Evolutionary conservation across 1,140 invertebrate genomes (phyloP), one percentile per base, ranked within the genome.

Genomic region (Drosophila aff.): DNA sequence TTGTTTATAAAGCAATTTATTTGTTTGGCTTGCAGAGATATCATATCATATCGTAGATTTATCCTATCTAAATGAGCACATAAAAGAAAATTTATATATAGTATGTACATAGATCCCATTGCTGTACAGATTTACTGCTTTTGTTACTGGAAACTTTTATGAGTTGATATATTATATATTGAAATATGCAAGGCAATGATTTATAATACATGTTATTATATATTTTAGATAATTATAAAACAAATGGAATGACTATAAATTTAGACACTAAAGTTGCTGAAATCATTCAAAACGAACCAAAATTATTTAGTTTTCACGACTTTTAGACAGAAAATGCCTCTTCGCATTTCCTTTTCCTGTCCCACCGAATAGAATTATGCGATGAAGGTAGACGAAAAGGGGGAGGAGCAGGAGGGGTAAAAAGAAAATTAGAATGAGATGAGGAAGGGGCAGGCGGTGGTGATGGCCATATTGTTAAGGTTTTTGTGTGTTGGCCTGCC

Each of bases 401-500:
- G 26, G 31, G 16, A 8, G 21, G 46, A 3, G 31, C 16, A 13
- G 16, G 28, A 36, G 55, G 16, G 9, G 8, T 31, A 59, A 36
- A 59, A 43, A 43, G 26, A 28, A 28, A 41, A 63, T 23, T 52
- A 38, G n/a, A 23, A n/a, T 16, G 63, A 7, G 57, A n/a, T 3
- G 23, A n/a, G 15, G 36, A 18, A 23, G 3, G 10, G 43, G 49
- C 47, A 59, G 31, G 38, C 47, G 58, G 38, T 72, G 58, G 28
- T 74, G 18, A 47, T 74, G 18, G 47, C 67, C 36, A 73, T 59
- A 73, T 71, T 59, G 66, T 59, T 60, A 36, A 36, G 50, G 64
- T 26, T 57, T 71, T 66, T 66, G 50, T 26, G 52, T 23, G 23
- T 26, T 28, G 65, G 43, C 33, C 36, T 47, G 26, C 66, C 62